Conservation (phyloP, 2,888 invertebrate genomes). For the Epinotia nisella region DNA sequence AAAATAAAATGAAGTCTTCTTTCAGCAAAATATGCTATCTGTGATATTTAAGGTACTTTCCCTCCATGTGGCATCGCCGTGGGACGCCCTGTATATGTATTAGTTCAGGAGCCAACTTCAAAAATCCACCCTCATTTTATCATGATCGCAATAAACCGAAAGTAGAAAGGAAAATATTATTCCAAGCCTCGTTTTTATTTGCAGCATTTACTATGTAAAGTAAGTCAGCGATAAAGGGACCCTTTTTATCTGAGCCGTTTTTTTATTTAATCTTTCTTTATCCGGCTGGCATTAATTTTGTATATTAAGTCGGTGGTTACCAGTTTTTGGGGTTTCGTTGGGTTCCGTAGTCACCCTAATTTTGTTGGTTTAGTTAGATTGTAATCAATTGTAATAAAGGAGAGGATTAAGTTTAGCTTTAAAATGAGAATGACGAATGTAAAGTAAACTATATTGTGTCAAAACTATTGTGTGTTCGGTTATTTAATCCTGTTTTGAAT, state of each 20-base stretch:
- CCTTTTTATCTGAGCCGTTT: constrained; percentile 36
- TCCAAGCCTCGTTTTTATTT: constrained; percentile 32
- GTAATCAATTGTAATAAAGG: not conserved
- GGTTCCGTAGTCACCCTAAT: constrained; percentile 2
- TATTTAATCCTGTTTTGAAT: not conserved
- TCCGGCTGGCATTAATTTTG: constrained; percentile 33
- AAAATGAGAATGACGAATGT: not conserved
- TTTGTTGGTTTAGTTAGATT: not conserved
- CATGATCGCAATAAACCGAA: constrained; percentile 23
- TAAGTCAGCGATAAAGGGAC: constrained; percentile 32
- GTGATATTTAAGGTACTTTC: no score
- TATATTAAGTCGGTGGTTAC: constrained; percentile 34
- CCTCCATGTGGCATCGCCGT: no score
- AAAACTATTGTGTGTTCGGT: not conserved
- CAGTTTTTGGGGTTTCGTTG: not conserved
- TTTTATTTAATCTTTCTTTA: constrained; percentile 37
- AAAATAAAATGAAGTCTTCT: no score
- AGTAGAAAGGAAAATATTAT: constrained; percentile 38
- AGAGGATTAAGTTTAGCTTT: not conserved
- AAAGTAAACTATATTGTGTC: constrained; percentile 9
- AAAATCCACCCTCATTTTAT: constrained; percentile 25
- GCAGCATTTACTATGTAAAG: constrained; percentile 34
- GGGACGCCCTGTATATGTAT: no score
- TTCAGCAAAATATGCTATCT: no score
- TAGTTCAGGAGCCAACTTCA: constrained; percentile 1